These are phyloP conservation scores for Andrena marginata DNA, from an alignment of 2,888 invertebrate species.

Conservation along the genomic window DNA sequence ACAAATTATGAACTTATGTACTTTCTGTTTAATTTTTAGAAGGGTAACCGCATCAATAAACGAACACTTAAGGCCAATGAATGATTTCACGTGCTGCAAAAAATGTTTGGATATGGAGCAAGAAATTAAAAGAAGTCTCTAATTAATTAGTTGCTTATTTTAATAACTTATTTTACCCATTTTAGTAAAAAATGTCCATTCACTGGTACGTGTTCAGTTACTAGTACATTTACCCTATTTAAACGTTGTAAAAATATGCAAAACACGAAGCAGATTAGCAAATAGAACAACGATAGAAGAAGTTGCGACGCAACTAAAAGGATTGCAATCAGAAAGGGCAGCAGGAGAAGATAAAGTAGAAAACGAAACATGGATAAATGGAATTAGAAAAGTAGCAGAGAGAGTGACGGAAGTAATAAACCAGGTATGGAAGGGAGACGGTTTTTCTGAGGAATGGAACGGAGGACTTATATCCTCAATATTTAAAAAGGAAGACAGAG, in stretches of 20 bases:
- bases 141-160: no score
- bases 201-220: no score
- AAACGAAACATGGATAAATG: background rate
- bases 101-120: no score
- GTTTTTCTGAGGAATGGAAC: background rate
- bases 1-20: background rate
- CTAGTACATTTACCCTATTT: no score
- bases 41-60: no score
- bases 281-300: background rate
- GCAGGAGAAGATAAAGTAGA: background rate
- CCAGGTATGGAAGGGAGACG: background rate
- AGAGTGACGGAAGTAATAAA: background rate
- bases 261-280: background rate
- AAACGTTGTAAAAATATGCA: background rate
- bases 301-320: background rate
- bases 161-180: no score
- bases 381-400: background rate
- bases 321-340: background rate
- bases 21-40: background rate
- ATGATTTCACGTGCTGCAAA: no score
- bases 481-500: background rate
- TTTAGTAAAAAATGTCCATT: no score
- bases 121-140: no score
- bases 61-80: no score
- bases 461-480: background rate